A percentile compares a stretch with the other conserved stretches of the same genome.
phyloP scores from a whole-genome alignment of 1,140 invertebrate species.

The Eurosta solidaginis region DNA sequence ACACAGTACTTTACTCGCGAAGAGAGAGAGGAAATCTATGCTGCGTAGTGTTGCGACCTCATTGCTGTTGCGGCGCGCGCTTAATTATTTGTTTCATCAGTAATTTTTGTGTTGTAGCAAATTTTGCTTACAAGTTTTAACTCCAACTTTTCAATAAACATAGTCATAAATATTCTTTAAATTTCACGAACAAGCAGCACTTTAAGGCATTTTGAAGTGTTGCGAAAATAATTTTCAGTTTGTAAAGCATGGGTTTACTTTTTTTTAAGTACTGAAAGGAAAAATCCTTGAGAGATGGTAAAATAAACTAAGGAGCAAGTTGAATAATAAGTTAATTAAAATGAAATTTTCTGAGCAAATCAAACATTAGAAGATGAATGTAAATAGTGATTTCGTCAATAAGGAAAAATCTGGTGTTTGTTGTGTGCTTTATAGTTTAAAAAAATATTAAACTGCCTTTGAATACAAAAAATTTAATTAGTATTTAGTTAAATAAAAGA shows the following conservation, averaged over 20 bases:
- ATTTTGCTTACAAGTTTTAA: not conserved
- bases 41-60: not conserved
- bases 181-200: not conserved
- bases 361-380: not conserved
- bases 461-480: too few relatives aligned
- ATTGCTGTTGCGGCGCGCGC: not conserved
- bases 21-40: not conserved
- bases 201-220: too few relatives aligned
- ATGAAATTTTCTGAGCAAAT: not conserved
- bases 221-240: too few relatives aligned
- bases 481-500: too few relatives aligned
- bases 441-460: too few relatives aligned
- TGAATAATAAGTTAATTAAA: not conserved
- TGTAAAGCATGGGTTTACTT: not conserved
- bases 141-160: not conserved
- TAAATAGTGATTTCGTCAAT: too few relatives aligned
- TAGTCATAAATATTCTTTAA: not conserved
- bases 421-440: too few relatives aligned
- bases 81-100: conserved; percentile 18
- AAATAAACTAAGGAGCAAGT: not conserved
- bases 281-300: not conserved
- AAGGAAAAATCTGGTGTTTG: too few relatives aligned
- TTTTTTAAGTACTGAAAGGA: not conserved
- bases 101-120: conserved; percentile 20
- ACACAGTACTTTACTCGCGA: too few relatives aligned